These are phyloP conservation scores for Polydrusus pterygomalis DNA, from an alignment of 2,888 invertebrate genomes.

Conservation along the genomic window DNA sequence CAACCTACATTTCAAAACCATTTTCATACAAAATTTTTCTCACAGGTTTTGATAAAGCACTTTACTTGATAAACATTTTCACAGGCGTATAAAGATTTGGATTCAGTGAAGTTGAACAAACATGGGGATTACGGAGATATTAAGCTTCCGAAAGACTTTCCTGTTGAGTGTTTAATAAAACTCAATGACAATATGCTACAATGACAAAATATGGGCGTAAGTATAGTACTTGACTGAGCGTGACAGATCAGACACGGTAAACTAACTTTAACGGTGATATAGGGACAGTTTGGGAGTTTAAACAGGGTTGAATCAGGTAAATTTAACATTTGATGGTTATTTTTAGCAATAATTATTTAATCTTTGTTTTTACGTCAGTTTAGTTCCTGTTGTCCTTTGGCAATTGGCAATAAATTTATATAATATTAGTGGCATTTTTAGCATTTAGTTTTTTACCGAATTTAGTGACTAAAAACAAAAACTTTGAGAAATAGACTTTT, in stretches of 20 bases:
- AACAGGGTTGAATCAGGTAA: too few species aligned
- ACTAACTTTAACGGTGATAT: slow-evolving; percentile 39
- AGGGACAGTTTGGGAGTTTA: neutral
- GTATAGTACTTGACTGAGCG: slow-evolving; percentile 61
- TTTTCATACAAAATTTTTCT: slow-evolving; percentile 39
- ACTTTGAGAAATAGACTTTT: too few species aligned
- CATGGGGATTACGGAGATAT: slow-evolving; percentile 42
- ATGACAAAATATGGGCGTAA: slow-evolving; percentile 55
- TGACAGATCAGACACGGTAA: slow-evolving; percentile 53
- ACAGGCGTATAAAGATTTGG: slow-evolving; percentile 50
- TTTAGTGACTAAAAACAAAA: too few species aligned
- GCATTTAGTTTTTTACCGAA: too few species aligned
- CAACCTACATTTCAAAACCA: slow-evolving; percentile 46
- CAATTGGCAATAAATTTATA: too few species aligned
- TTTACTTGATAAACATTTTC: slow-evolving; percentile 52
- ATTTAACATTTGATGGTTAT: too few species aligned
- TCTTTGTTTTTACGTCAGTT: too few species aligned
- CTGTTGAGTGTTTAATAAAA: slow-evolving; percentile 44
- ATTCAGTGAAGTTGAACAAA: slow-evolving; percentile 46
- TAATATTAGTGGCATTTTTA: too few species aligned
- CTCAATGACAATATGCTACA: slow-evolving; percentile 57
- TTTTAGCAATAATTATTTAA: too few species aligned
- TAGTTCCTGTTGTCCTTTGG: too few species aligned
- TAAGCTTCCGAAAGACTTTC: slow-evolving; percentile 47
- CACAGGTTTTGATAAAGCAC: slow-evolving; percentile 43